Evolutionary conservation across 2,113 vertebrate species (phyloP).

Genomic region (Myxocyprinus asiaticus): DNA sequence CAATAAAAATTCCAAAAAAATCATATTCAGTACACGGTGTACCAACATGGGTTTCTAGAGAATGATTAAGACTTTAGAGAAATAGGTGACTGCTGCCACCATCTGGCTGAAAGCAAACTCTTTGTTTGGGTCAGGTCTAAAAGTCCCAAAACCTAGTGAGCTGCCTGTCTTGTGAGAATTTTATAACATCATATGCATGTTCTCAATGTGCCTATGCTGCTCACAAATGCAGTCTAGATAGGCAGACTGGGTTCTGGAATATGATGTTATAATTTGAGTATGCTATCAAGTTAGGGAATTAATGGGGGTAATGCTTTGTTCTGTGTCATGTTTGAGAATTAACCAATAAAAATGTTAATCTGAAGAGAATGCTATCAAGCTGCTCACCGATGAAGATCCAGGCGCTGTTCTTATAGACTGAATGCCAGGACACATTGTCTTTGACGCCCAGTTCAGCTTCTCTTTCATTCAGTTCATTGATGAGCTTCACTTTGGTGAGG

Average conservation of each 20-base stretch:
- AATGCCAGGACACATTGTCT: slow-evolving; percentile 90
- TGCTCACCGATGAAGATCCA: slow-evolving; percentile 89
- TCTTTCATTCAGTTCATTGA: slow-evolving; percentile 90
- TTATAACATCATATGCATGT: too few relatives aligned
- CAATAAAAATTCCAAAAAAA: too few relatives aligned
- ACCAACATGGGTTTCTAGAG: background rate
- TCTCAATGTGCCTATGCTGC: too few relatives aligned
- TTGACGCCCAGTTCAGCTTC: slow-evolving; percentile 87
- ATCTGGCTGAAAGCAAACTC: background rate
- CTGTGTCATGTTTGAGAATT: too few relatives aligned
- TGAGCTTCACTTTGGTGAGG: slow-evolving; percentile 93
- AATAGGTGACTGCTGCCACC: slow-evolving; percentile 10
- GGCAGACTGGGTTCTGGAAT: background rate
- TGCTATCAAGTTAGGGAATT: background rate
- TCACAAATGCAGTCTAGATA: background rate
- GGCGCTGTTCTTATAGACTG: slow-evolving; percentile 89
- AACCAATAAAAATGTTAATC: too few relatives aligned
- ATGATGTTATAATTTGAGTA: background rate
- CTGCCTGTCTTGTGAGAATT: too few relatives aligned
- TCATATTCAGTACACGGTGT: too few relatives aligned
- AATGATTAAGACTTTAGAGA: background rate
- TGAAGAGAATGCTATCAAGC: background rate
- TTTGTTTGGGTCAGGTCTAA: background rate
- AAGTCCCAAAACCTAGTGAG: too few relatives aligned
- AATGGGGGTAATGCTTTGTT: too few relatives aligned